Percentiles rank a stretch among this genome's conserved stretches.
phyloP scores from a whole-genome alignment of 2,888 invertebrate species.

The Hypena proboscidalis region DNA sequence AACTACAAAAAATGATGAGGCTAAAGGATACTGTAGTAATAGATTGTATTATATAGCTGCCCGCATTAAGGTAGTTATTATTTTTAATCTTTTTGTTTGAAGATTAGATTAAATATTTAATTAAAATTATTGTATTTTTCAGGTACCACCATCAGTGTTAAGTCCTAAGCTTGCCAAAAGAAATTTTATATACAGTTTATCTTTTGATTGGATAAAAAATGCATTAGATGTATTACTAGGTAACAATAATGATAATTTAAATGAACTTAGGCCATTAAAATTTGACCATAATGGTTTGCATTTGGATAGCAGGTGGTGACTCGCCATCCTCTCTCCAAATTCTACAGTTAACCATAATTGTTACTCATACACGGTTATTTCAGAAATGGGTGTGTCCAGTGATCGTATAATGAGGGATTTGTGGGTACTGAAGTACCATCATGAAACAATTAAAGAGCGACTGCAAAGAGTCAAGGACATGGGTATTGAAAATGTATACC shows the following conservation, averaged over 20 bases:
- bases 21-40: conserved; percentile 71
- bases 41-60: conserved; percentile 86
- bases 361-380: conserved; percentile 18
- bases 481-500: conserved; percentile 82
- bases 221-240: conserved; percentile 81
- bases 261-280: too few species aligned
- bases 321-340: too few species aligned
- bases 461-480: conserved; percentile 77
- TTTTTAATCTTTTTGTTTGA: background rate
- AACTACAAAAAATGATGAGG: conserved; percentile 68
- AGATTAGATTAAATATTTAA: background rate
- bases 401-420: conserved; percentile 85
- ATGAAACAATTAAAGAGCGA: conserved; percentile 79
- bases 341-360: too few species aligned
- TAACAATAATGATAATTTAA: too few species aligned
- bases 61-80: conserved; percentile 64
- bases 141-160: conserved; percentile 73
- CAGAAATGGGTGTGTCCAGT: conserved; percentile 81
- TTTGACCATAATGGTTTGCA: too few species aligned
- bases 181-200: conserved; percentile 83
- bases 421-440: conserved; percentile 87
- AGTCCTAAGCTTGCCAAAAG: conserved; percentile 79
- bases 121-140: conserved; percentile 21
- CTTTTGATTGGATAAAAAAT: conserved; percentile 81
- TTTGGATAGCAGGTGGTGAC: too few species aligned